Evolutionary conservation across 2,113 vertebrate species (phyloP).

Genomic region (Cisticola juncidis): DNA sequence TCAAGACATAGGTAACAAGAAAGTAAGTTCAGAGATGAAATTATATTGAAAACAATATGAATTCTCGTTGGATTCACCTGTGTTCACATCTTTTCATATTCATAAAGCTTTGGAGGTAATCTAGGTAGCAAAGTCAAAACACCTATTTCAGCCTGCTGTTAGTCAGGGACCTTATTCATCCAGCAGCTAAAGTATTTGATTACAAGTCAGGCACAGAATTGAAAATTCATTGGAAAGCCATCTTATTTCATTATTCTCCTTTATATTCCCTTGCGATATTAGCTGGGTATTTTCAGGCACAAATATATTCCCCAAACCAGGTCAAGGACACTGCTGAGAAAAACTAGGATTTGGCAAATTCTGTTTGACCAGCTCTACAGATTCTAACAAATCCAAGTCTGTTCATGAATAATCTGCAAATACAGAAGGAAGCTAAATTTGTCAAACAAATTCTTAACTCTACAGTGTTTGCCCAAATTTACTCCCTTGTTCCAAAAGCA

Average conservation of each 20-base stretch:
- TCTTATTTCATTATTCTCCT: neutral
- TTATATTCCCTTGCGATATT: neutral
- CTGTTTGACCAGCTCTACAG: conserved; percentile 9
- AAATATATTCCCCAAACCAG: neutral
- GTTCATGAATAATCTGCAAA: conserved; percentile 29
- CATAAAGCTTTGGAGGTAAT: neutral
- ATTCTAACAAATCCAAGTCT: neutral
- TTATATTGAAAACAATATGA: neutral
- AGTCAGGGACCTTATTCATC: neutral
- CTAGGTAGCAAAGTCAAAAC: neutral
- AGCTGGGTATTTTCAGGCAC: neutral
- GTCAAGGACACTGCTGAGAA: neutral
- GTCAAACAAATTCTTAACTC: conserved; percentile 17
- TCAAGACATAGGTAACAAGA: neutral
- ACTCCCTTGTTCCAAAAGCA: neutral
- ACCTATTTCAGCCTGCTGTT: neutral
- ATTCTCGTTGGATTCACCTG: neutral
- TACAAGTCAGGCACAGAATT: neutral
- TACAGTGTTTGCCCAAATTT: neutral
- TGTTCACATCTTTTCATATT: neutral
- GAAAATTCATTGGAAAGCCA: neutral
- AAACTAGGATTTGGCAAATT: neutral
- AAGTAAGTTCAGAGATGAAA: neutral
- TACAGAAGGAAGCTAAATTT: neutral
- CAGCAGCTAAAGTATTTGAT: neutral